Base-by-base conservation (phyloP, 2,113 vertebrate genomes). In the Leuciscus idus region DNA sequence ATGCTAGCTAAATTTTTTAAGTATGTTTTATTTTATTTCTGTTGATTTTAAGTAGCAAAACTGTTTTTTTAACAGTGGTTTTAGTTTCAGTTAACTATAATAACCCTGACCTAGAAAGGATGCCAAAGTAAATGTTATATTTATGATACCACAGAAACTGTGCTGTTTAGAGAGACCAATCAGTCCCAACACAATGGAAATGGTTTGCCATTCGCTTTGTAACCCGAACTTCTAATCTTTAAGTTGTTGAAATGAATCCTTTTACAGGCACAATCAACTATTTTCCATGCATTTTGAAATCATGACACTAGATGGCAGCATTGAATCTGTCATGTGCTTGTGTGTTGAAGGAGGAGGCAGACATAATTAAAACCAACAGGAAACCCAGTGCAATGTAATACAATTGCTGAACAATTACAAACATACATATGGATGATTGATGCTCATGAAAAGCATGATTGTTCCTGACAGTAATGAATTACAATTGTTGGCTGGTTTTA, bases 251-350 rank as follows among this genome's bases (percentile, higher is more conserved):
- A 55, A 8, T 59, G 6, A 6, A 61, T 46, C 15, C 11, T 43
- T 21, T 43, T 12, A 70, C 23, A 43, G 33, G n/a, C 13, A 52
- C 0, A 19, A 30, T 21, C 6, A 55, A 33, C 7, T 33, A 1
- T 55, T 7, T 23, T 33, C 10, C 10, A 19, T 43, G 6, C 39
- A 39, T n/a, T 10, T n/a, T 19, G 13, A 26, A 23, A 46, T 76
- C 52, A 13, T 23, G 66, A 81, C 88, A 77, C 85, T 86, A 89
- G 88, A 23, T 81, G 88, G 81, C 88, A 89, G 76, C 86, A 79
- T 86, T 66, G 76, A 33, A 84, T 50, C 26, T 68, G 33, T 68
- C 74, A 21, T 84, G 21, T 46, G 48, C 10, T 48, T 7, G 23
- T 39, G 23, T 21, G 30, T 55, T 77, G 33, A 36, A 21, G 77